Percentiles rank a stretch among this genome's conserved stretches.
These are phyloP conservation scores for Coranthus polyacanthus DNA, from an alignment of 2,797 vertebrate genomes.

Conservation along the genomic window DNA sequence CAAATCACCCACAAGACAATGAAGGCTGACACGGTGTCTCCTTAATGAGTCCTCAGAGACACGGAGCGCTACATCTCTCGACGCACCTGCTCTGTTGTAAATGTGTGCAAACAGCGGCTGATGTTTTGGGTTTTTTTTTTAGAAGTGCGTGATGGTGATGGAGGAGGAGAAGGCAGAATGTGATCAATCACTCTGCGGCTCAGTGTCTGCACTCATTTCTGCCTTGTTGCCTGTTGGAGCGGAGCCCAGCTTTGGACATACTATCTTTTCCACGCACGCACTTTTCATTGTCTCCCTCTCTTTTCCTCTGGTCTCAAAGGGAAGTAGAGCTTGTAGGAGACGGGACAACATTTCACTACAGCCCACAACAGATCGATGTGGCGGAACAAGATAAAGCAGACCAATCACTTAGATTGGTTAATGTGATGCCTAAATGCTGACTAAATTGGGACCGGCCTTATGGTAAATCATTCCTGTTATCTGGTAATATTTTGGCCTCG, in stretches of 20 bases:
- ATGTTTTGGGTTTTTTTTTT: conserved; percentile 29
- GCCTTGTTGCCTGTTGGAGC: conserved; percentile 65
- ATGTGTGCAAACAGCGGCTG: conserved; percentile 68
- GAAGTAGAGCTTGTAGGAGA: conserved; percentile 31
- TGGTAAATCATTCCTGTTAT: too few species aligned
- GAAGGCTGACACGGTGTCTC: conserved; percentile 12
- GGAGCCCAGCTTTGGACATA: conserved; percentile 68
- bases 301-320: conserved; percentile 27
- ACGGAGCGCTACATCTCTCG: conserved; percentile 2
- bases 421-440: too few species aligned
- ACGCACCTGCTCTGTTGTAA: conserved; percentile 19
- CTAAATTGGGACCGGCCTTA: not conserved
- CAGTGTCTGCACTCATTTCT: conserved; percentile 46
- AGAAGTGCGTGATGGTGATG: conserved; percentile 44
- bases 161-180: conserved; percentile 52
- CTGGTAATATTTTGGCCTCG: too few species aligned
- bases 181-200: conserved; percentile 68
- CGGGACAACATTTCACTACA: conserved; percentile 57
- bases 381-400: conserved; percentile 38
- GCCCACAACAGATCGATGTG: conserved; percentile 72
- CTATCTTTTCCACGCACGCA: conserved; percentile 38
- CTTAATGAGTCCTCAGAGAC: conserved; percentile 32
- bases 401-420: not conserved
- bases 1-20: conserved; percentile 13
- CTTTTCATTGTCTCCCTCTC: conserved; percentile 7